Percentiles rank a stretch among this genome's conserved stretches.
Evolutionary conservation across 1,140 invertebrate species (phyloP).

Genomic region (Ephestia elutella): DNA sequence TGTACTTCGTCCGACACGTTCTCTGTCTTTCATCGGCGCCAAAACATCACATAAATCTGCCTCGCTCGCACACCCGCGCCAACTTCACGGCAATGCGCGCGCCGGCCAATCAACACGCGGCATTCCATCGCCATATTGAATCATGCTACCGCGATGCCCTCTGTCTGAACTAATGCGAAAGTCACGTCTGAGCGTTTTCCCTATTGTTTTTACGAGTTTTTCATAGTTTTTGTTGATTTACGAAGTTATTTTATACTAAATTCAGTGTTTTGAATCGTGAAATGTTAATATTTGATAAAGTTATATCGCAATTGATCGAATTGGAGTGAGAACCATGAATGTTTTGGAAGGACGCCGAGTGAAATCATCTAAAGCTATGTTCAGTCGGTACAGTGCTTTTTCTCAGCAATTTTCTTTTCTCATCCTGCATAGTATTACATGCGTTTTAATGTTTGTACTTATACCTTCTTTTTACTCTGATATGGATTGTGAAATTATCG

Average conservation of each 20-base stretch:
- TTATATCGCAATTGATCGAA: slow-evolving; percentile 16
- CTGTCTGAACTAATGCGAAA: slow-evolving; percentile 46
- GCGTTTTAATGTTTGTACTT: not conserved
- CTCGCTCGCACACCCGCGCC: slow-evolving; percentile 50
- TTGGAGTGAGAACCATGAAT: slow-evolving; percentile 28
- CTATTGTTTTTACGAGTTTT: slow-evolving; percentile 62
- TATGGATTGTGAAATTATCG: no score
- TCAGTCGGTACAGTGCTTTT: slow-evolving; percentile 39
- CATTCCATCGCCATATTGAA: slow-evolving; percentile 67
- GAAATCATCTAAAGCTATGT: slow-evolving; percentile 47
- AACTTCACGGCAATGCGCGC: slow-evolving; percentile 53
- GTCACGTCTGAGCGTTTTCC: slow-evolving; percentile 43
- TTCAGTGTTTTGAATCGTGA: slow-evolving; percentile 36
- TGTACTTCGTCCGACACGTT: slow-evolving; percentile 56
- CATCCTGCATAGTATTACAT: not conserved
- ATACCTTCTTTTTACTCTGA: not conserved
- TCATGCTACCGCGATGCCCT: slow-evolving; percentile 38
- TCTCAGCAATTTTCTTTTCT: slow-evolving; percentile 22
- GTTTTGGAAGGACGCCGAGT: slow-evolving; percentile 35
- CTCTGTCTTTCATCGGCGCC: slow-evolving; percentile 58
- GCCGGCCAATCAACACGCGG: slow-evolving; percentile 44
- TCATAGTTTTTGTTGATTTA: slow-evolving; percentile 43
- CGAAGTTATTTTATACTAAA: slow-evolving; percentile 27
- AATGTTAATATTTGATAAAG: slow-evolving; percentile 10
- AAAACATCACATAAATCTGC: slow-evolving; percentile 63